phyloP scores from a whole-genome alignment of 2,113 vertebrate genomes.

The Menidia beryllina region DNA sequence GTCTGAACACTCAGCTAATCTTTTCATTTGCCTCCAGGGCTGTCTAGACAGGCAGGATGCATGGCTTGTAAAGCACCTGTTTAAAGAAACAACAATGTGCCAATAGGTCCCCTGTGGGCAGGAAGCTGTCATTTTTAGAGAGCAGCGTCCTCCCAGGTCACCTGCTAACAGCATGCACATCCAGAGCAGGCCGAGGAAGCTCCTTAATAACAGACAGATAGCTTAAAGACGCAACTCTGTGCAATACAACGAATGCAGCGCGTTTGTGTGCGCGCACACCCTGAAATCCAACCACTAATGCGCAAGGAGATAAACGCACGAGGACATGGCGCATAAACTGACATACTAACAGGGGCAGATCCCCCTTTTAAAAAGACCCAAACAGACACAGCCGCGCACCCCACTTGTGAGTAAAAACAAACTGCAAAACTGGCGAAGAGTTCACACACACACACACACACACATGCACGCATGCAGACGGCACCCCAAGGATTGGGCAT shows the following conservation, averaged over 20 bases:
- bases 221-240: constrained; percentile 2
- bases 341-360: constrained; percentile 17
- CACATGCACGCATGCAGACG: constrained; percentile 22
- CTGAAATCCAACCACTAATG: constrained; percentile 21
- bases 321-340: constrained; percentile 13
- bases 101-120: constrained; percentile 41
- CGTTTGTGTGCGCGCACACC: not conserved
- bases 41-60: constrained; percentile 20
- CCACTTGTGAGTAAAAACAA: constrained; percentile 44
- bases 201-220: constrained; percentile 1
- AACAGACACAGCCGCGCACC: constrained; percentile 37
- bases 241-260: not conserved
- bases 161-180: constrained; percentile 47
- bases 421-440: constrained; percentile 51
- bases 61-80: constrained; percentile 58
- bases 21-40: constrained; percentile 47
- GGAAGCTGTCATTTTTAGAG: constrained; percentile 50
- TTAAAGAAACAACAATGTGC: constrained; percentile 45
- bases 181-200: constrained; percentile 28
- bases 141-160: constrained; percentile 37
- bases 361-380: constrained; percentile 26
- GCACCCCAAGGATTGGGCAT: too few relatives aligned
- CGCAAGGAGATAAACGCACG: constrained; percentile 22
- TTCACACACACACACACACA: constrained; percentile 41
- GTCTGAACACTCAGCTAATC: constrained; percentile 68